phyloP scores from a whole-genome alignment of 1,140 invertebrate species.

The Ceratina calcarata region DNA sequence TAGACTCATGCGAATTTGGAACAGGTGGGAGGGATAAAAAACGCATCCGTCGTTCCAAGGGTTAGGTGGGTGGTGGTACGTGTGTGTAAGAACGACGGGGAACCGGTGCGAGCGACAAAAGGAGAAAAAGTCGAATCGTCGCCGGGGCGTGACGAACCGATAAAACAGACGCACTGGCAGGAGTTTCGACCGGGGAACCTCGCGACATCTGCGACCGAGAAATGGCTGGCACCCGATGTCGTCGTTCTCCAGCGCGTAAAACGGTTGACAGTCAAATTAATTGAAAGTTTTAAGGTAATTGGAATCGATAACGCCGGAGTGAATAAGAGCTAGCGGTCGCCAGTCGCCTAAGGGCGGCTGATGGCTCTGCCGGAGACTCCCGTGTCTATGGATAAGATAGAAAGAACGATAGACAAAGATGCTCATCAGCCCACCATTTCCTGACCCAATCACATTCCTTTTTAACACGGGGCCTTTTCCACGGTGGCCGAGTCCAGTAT shows the following conservation, averaged over 20 bases:
- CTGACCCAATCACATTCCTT: conserved; percentile 44
- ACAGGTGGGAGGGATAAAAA: background rate
- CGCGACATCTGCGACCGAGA: conserved; percentile 63
- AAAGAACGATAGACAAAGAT: conserved; percentile 18
- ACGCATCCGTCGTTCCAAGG: background rate
- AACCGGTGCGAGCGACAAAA: conserved; percentile 25
- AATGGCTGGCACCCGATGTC: conserved; percentile 48
- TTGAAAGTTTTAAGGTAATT: conserved; percentile 76
- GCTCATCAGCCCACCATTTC: background rate
- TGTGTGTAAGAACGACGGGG: background rate
- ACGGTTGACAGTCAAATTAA: conserved; percentile 74
- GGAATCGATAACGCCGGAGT: conserved; percentile 70
- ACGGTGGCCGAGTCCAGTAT: background rate
- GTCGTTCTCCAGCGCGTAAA: conserved; percentile 46
- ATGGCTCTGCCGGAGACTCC: conserved; percentile 6
- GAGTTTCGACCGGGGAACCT: conserved; percentile 22
- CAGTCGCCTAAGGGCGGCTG: background rate
- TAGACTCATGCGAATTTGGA: background rate
- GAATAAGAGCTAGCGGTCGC: conserved; percentile 56
- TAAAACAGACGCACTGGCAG: conserved; percentile 63
- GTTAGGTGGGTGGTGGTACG: background rate
- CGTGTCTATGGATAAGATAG: background rate
- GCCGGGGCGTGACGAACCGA: conserved; percentile 74
- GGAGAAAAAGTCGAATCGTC: conserved; percentile 73
- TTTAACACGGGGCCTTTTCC: background rate